Conservation (phyloP, 64 coral and sea anemone genomes). For the Porites lutea region DNA sequence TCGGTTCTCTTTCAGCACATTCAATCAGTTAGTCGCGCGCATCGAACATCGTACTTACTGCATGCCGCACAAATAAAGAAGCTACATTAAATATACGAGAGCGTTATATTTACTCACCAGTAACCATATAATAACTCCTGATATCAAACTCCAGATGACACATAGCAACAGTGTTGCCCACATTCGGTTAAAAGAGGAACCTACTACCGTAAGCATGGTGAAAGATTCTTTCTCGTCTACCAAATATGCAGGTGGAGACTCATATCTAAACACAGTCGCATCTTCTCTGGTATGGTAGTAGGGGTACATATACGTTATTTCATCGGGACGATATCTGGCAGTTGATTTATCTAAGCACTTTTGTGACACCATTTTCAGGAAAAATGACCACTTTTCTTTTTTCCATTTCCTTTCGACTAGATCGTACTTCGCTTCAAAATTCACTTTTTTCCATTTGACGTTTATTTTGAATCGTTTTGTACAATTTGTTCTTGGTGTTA, state of each 20-base stretch:
- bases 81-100: too few relatives aligned
- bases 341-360: not conserved
- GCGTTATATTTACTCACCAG: not conserved
- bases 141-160: slow-evolving; percentile 2
- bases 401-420: not conserved
- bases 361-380: slow-evolving; percentile 6
- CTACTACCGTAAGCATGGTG: not conserved
- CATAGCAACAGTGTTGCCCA: not conserved
- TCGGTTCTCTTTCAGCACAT: too few relatives aligned
- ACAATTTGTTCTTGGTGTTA: not conserved
- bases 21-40: too few relatives aligned
- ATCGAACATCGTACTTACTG: too few relatives aligned
- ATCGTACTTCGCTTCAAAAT: not conserved
- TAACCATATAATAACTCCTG: slow-evolving; percentile 43
- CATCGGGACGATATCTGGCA: not conserved
- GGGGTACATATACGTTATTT: not conserved
- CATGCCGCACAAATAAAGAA: too few relatives aligned
- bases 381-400: not conserved
- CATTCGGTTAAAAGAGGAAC: not conserved
- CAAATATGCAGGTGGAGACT: not conserved
- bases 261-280: not conserved
- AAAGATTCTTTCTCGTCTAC: not conserved
- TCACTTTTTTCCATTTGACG: not conserved
- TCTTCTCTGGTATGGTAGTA: too few relatives aligned
- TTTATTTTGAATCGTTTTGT: not conserved